Evolutionary conservation across 2,113 vertebrate genomes (phyloP).

Genomic region (Holacanthus passer): DNA sequence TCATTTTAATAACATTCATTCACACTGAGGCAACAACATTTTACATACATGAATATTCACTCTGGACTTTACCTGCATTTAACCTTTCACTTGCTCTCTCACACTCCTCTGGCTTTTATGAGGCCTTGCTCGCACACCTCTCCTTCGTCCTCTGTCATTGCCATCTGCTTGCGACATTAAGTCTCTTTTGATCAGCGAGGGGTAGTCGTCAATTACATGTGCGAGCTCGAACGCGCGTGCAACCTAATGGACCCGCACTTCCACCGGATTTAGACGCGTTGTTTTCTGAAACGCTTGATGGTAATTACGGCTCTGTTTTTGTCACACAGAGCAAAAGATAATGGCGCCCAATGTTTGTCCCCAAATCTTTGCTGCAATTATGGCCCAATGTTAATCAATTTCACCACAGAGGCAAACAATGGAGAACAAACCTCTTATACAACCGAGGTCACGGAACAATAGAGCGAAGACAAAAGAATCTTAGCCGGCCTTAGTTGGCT

Average conservation of each 20-base stretch:
- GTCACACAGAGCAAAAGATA: conserved; percentile 72
- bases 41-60: conserved; percentile 61
- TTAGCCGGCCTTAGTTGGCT: conserved; percentile 37
- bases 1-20: conserved; percentile 8
- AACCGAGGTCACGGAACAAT: conserved; percentile 64
- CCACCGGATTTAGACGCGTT: conserved; percentile 64
- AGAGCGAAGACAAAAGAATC: conserved; percentile 53
- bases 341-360: conserved; percentile 67
- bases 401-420: conserved; percentile 73
- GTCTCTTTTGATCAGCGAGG: conserved; percentile 63
- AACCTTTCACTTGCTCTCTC: conserved; percentile 61
- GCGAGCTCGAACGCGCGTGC: conserved; percentile 63
- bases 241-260: conserved; percentile 75
- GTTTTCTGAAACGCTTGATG: conserved; percentile 76
- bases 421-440: conserved; percentile 48
- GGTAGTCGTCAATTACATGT: conserved; percentile 80
- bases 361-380: conserved; percentile 74
- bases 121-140: conserved; percentile 8
- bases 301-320: conserved; percentile 81
- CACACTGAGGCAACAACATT: neutral
- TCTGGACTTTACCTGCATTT: conserved; percentile 63
- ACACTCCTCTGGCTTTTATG: conserved; percentile 20
- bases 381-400: conserved; percentile 83
- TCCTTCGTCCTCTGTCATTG: conserved; percentile 22
- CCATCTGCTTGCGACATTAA: conserved; percentile 57